These are phyloP conservation scores for Pluvialis apricaria DNA, from an alignment of 2,113 vertebrate species.

Conservation along the genomic window DNA sequence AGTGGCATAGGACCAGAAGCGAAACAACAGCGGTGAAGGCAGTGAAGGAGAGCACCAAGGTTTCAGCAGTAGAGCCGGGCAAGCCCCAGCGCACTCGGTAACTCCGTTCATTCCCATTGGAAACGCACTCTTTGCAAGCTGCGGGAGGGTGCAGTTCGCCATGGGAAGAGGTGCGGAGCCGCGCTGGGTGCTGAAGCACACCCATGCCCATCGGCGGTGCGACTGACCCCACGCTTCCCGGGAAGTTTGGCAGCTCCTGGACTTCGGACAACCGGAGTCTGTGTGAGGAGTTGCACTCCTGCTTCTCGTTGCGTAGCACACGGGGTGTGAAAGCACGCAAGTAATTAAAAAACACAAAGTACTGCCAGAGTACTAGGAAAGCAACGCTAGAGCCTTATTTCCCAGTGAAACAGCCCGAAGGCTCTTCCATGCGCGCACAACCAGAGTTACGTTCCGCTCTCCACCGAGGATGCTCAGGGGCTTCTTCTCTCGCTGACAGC, in stretches of 20 bases:
- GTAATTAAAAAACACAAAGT: not conserved
- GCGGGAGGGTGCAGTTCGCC: no score
- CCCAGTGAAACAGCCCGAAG: not conserved
- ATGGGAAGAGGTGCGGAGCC: no score
- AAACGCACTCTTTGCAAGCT: no score
- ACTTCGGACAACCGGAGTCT: not conserved
- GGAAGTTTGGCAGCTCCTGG: not conserved
- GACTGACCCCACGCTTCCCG: not conserved
- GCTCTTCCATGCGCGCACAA: not conserved
- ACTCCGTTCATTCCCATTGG: no score
- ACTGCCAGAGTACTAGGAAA: not conserved
- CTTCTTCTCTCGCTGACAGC: not conserved
- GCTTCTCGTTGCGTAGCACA: not conserved
- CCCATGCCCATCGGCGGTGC: no score
- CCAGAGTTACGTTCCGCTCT: fast-evolving
- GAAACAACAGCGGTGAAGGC: not conserved
- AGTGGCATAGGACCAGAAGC: not conserved
- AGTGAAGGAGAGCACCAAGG: no score
- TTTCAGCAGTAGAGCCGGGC: not conserved
- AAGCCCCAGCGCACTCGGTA: no score
- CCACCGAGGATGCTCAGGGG: not conserved
- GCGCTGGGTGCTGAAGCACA: no score
- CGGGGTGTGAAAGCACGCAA: not conserved
- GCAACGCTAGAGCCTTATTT: no score
- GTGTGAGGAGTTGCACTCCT: not conserved